Evolutionary conservation across 2,797 vertebrate species (phyloP), one percentile per base, ranked within the genome.

Genomic region (Psittacula derbiana): DNA sequence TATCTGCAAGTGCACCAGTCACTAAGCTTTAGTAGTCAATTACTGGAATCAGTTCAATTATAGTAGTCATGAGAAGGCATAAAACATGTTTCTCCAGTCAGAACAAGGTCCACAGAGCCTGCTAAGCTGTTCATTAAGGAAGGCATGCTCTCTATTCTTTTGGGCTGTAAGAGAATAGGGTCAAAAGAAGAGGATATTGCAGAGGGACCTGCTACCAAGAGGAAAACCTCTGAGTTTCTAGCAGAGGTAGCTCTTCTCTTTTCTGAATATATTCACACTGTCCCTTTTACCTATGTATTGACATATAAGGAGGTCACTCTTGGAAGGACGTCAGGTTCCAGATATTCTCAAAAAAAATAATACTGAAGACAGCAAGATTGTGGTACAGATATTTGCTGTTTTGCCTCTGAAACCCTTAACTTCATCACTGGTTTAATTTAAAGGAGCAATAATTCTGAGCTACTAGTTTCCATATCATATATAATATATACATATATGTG

Each of bases 101-200:
- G 15, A 73, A 23, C 3, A 55, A 66, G 12, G 7, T 21, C 28
- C 27, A 61, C n/a, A 36, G n/a, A 79, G 2, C 5, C 33, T 70
- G 6, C 27, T 25, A 43, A 17, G 13, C 12, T 58, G 3, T 64
- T 88, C 10, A 13, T 49, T 61, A 41, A 84, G 31, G 36, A 40
- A 3, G 4, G 0, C 2, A 12, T 10, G 4, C 24, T 38, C 40
- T 71, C 11, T 62, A 0, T 36, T 80, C 4, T 67, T 80, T 5
- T 20, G 9, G 16, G 23, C 16, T 53, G 5, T 30, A 58, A 74
- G 33, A 74, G 10, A 61, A 49, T 19, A 38, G 13, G 16, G 25
- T 6, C 2, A 7, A 52, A 11, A 46, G 7, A 21, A 71, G 18
- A 80, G 16, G n/a, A 38, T 21, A 47, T 21, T 86, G 18, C 3